A percentile compares a stretch with the other conserved stretches of the same genome.
Conservation (phyloP, 2,888 invertebrate genomes). For the Octonoba sinensis region DNA sequence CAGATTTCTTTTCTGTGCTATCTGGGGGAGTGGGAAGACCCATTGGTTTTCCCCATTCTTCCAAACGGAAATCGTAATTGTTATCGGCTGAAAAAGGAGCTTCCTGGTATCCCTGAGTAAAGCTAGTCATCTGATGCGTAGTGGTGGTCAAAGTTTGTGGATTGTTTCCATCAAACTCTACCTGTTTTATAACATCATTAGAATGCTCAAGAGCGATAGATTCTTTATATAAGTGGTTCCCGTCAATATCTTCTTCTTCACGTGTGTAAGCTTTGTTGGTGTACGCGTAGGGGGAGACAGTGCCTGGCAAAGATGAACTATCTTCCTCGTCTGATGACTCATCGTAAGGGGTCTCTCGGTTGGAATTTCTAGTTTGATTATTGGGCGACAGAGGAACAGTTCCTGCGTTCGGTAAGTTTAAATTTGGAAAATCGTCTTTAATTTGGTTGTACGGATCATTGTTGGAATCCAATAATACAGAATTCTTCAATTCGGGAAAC, state of each 20-base stretch:
- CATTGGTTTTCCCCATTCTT: slow-evolving; percentile 91
- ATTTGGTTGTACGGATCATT: not conserved
- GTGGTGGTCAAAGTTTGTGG: slow-evolving; percentile 33
- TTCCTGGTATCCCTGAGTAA: slow-evolving; percentile 44
- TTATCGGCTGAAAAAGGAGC: slow-evolving; percentile 14
- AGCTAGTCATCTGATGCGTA: not conserved
- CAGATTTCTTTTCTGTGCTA: slow-evolving; percentile 23
- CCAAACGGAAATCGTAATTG: slow-evolving; percentile 71
- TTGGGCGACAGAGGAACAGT: slow-evolving; percentile 24
- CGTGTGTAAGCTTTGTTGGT: slow-evolving; percentile 57
- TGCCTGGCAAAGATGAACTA: slow-evolving; percentile 44
- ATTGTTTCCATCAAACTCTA: slow-evolving; percentile 42
- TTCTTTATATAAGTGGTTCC: slow-evolving; percentile 54
- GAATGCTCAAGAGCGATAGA: slow-evolving; percentile 13
- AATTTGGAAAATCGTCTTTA: slow-evolving; percentile 27
- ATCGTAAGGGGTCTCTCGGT: slow-evolving; percentile 33
- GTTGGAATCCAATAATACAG: not conserved
- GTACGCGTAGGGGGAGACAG: slow-evolving; percentile 53
- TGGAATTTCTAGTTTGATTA: slow-evolving; percentile 29
- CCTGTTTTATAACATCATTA: slow-evolving; percentile 14
- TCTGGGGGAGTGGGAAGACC: slow-evolving; percentile 81
- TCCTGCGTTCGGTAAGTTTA: slow-evolving; percentile 28
- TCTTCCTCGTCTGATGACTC: slow-evolving; percentile 49
- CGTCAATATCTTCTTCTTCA: slow-evolving; percentile 57
- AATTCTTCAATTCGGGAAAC: slow-evolving; percentile 6